These are phyloP conservation scores for Leptonema lineaticorne DNA, from an alignment of 1,140 invertebrate genomes.

Conservation along the genomic window DNA sequence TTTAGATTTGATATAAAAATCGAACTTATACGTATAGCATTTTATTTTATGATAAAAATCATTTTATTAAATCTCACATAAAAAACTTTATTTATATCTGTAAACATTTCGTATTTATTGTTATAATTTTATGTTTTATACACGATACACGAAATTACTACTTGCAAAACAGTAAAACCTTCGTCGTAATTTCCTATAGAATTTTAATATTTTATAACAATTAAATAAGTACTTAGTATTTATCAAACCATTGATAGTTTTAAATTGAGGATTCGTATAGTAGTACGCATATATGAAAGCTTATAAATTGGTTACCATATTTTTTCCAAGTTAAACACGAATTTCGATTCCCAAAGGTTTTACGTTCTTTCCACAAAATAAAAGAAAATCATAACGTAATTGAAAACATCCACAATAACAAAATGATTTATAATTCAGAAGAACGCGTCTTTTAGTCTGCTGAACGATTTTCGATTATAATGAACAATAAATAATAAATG, in stretches of 20 bases:
- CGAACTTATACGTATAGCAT: too few relatives aligned
- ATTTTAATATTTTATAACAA: neutral
- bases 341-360: neutral
- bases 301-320: neutral
- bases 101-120: too few relatives aligned
- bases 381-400: constrained; percentile 1
- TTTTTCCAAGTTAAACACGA: neutral
- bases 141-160: too few relatives aligned
- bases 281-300: neutral
- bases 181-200: neutral
- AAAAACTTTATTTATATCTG: too few relatives aligned
- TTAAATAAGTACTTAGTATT: too few relatives aligned
- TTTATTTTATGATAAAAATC: too few relatives aligned
- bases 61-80: too few relatives aligned
- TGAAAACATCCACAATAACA: neutral
- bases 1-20: too few relatives aligned
- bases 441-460: neutral
- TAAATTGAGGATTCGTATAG: too few relatives aligned
- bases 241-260: too few relatives aligned
- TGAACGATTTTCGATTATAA: neutral
- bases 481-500: neutral
- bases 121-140: too few relatives aligned
- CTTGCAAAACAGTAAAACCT: too few relatives aligned
- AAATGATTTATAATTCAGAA: neutral
- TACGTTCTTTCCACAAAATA: neutral